Conservation (phyloP, 2,888 invertebrate genomes). For the Latheticus oryzae region DNA sequence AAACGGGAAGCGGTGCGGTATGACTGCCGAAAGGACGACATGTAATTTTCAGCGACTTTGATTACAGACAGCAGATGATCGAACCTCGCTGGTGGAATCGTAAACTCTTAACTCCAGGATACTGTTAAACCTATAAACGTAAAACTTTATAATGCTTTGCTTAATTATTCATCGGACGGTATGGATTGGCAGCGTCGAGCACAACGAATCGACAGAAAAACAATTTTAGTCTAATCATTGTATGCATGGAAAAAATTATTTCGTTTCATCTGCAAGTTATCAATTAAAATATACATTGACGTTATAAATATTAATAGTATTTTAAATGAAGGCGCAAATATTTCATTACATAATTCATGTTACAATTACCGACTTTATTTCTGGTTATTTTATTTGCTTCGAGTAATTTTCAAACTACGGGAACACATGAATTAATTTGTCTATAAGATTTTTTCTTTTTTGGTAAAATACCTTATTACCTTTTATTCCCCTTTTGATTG, state of each 20-base stretch:
- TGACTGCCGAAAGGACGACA: conserved; percentile 25
- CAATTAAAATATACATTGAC: conserved; percentile 33
- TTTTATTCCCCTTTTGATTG: conserved; percentile 14
- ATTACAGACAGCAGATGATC: conserved; percentile 29
- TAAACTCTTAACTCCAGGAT: conserved; percentile 29
- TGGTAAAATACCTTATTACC: no score
- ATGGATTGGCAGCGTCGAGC: conserved; percentile 13
- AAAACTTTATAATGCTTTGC: conserved; percentile 35
- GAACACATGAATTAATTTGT: conserved; percentile 22
- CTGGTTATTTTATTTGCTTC: conserved; percentile 32
- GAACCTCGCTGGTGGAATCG: conserved; percentile 34
- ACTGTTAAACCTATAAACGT: conserved; percentile 27
- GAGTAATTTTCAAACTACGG: conserved; percentile 11
- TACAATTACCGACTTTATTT: conserved; percentile 31
- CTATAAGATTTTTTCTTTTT: conserved; percentile 11
- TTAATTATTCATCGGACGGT: conserved; percentile 34
- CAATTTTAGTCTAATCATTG: conserved; percentile 13
- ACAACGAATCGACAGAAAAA: conserved; percentile 3
- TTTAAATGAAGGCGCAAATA: conserved; percentile 37
- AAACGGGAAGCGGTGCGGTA: conserved; percentile 22
- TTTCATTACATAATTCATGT: conserved; percentile 40
- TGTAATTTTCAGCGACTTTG: conserved; percentile 33
- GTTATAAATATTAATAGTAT: conserved; percentile 41
- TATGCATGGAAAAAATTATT: conserved; percentile 23
- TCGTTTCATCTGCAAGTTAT: conserved; percentile 32